A percentile compares a stretch with the other conserved stretches of the same genome.
Evolutionary conservation across 2,888 invertebrate species (phyloP).

Genomic region (Parnassius mnemosyne): DNA sequence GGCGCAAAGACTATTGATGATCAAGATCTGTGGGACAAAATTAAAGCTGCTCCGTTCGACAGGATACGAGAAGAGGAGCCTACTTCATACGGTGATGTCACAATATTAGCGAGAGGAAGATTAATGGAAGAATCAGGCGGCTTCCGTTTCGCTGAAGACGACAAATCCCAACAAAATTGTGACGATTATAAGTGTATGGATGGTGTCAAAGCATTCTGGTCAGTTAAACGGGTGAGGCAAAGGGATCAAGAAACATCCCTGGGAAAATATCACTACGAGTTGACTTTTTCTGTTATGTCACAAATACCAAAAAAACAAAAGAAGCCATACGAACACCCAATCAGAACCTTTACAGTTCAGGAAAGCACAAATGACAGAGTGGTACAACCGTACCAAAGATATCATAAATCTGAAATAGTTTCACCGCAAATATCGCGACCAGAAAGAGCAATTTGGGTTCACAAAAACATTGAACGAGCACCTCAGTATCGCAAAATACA

Average conservation of each 20-base stretch:
- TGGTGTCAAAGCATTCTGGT: slow-evolving; percentile 83
- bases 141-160: slow-evolving; percentile 79
- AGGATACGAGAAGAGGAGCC: slow-evolving; percentile 61
- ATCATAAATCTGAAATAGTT: slow-evolving; percentile 34
- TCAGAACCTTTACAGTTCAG: slow-evolving; percentile 83
- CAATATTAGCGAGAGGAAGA: slow-evolving; percentile 83
- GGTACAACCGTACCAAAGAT: slow-evolving; percentile 40
- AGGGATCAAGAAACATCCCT: slow-evolving; percentile 70
- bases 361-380: slow-evolving; percentile 65
- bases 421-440: slow-evolving; percentile 41
- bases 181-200: slow-evolving; percentile 71
- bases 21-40: slow-evolving; percentile 72
- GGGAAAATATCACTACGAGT: slow-evolving; percentile 80
- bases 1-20: slow-evolving; percentile 62
- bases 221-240: slow-evolving; percentile 84
- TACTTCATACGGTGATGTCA: slow-evolving; percentile 82
- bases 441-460: slow-evolving; percentile 64
- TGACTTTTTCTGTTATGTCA: slow-evolving; percentile 83
- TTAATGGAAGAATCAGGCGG: slow-evolving; percentile 76
- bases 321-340: slow-evolving; percentile 75
- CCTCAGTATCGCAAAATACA: slow-evolving; percentile 45
- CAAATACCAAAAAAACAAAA: slow-evolving; percentile 72
- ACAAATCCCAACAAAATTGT: slow-evolving; percentile 54
- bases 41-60: slow-evolving; percentile 70
- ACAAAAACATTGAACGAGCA: slow-evolving; percentile 58